Evolutionary conservation across 2,888 invertebrate species (phyloP).

Genomic region (Psococerastis gibbosa): DNA sequence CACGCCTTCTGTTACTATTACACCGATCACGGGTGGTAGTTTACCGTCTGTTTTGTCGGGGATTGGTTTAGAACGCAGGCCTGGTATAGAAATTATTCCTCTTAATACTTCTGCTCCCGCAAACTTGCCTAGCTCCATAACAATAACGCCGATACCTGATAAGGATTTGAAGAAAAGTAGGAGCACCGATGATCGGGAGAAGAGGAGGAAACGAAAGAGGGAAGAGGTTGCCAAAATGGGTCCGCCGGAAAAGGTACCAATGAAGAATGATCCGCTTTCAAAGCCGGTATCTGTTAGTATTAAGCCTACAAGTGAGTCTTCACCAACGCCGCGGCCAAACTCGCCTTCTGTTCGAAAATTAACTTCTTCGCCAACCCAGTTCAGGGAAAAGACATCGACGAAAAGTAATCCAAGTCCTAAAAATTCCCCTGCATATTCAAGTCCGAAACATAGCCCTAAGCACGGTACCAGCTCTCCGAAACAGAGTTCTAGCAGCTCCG

Average conservation of each 20-base stretch:
- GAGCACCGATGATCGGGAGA: constrained; percentile 34
- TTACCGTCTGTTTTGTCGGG: constrained; percentile 38
- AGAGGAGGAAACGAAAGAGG: constrained; percentile 52
- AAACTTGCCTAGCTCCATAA: constrained; percentile 58
- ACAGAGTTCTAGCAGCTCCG: constrained; percentile 48
- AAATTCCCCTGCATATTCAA: constrained; percentile 17
- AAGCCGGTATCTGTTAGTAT: constrained; percentile 57
- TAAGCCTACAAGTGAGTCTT: constrained; percentile 35
- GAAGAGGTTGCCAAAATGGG: constrained; percentile 57
- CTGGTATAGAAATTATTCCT: constrained; percentile 74
- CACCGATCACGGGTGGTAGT: constrained; percentile 33
- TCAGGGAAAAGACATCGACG: constrained; percentile 10
- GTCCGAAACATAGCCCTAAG: constrained; percentile 18
- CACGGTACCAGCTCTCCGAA: constrained; percentile 65
- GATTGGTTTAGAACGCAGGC: constrained; percentile 43
- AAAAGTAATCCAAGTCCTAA: constrained; percentile 15
- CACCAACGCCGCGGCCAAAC: constrained; percentile 26
- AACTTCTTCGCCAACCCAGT: constrained; percentile 49
- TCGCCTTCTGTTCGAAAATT: constrained; percentile 51
- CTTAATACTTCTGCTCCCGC: constrained; percentile 43
- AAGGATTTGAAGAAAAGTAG: constrained; percentile 27
- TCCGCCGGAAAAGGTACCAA: constrained; percentile 62
- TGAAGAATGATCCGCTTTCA: constrained; percentile 47
- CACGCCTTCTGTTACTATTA: constrained; percentile 41
- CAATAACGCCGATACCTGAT: constrained; percentile 56